A percentile compares a stretch with the other conserved stretches of the same genome.
phyloP scores from a whole-genome alignment of 2,113 vertebrate species.

The Corynorhinus townsendii region DNA sequence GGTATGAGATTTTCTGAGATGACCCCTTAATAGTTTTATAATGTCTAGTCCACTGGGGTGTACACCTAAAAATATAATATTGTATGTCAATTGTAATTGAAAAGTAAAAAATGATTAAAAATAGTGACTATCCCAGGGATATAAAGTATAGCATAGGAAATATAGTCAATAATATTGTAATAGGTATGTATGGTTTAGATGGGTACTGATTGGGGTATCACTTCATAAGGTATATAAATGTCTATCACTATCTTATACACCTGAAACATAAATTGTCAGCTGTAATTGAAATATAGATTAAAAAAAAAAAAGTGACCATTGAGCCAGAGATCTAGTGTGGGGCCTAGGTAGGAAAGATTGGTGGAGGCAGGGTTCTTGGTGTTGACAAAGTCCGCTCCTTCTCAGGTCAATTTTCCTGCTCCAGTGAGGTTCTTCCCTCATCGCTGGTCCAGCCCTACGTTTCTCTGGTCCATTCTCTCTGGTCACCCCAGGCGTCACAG shows the following conservation, averaged over 20 bases:
- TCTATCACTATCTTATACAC: background rate
- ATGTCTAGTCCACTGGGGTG: background rate
- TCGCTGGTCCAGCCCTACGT: background rate
- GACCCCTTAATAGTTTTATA: background rate
- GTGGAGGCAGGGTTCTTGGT: fast-evolving
- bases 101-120: background rate
- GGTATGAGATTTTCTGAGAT: background rate
- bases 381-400: background rate
- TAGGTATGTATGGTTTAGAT: background rate
- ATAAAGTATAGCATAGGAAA: background rate
- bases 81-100: background rate
- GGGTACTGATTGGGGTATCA: background rate
- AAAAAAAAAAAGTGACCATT: background rate
- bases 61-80: background rate
- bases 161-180: background rate
- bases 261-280: background rate
- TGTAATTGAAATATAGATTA: background rate
- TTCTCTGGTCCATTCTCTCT: background rate
- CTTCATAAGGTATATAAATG: background rate
- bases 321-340: too few relatives aligned
- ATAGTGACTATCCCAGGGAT: background rate
- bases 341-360: background rate
- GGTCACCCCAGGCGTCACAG: background rate
- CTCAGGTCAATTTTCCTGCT: background rate
- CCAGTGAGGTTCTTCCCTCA: background rate